phyloP scores from a whole-genome alignment of 2,888 invertebrate species.

The Lithophane semibrunnea region DNA sequence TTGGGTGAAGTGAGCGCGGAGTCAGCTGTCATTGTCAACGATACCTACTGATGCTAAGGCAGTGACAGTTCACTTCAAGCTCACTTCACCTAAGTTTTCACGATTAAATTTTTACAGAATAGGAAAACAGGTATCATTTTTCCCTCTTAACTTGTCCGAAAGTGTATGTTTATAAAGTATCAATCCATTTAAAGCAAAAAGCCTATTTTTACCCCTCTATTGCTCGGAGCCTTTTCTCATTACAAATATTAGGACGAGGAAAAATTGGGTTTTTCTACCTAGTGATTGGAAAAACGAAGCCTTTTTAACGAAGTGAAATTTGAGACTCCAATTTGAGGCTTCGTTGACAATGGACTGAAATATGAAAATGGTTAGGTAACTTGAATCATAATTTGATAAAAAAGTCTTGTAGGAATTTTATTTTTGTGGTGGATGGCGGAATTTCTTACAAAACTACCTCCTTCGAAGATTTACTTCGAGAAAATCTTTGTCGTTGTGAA shows the following conservation, averaged over 20 bases:
- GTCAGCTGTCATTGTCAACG: too few relatives aligned
- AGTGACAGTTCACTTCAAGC: too few relatives aligned
- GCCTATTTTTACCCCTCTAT: slow-evolving; percentile 22
- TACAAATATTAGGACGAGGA: slow-evolving; percentile 38
- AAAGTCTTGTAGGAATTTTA: not conserved
- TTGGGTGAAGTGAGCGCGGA: too few relatives aligned
- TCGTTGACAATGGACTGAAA: slow-evolving; percentile 38
- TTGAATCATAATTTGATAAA: not conserved
- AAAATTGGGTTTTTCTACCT: slow-evolving; percentile 45
- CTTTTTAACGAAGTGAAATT: slow-evolving; percentile 58
- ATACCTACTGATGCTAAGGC: too few relatives aligned
- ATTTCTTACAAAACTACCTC: too few relatives aligned
- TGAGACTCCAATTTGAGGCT: slow-evolving; percentile 38
- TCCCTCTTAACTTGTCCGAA: slow-evolving; percentile 10
- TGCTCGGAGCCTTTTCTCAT: slow-evolving; percentile 40
- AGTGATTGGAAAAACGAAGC: slow-evolving; percentile 53
- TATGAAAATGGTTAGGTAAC: slow-evolving; percentile 23
- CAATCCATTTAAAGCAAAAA: slow-evolving; percentile 53
- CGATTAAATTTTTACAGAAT: too few relatives aligned
- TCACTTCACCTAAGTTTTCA: too few relatives aligned
- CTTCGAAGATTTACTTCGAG: too few relatives aligned
- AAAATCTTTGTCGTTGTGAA: too few relatives aligned
- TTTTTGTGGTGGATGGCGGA: not conserved
- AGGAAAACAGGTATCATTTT: not conserved
- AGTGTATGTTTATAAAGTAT: slow-evolving; percentile 42